Percentiles rank a stretch among this genome's conserved stretches.
phyloP scores from a whole-genome alignment of 2,113 vertebrate genomes.

The Hippocampus abdominalis region DNA sequence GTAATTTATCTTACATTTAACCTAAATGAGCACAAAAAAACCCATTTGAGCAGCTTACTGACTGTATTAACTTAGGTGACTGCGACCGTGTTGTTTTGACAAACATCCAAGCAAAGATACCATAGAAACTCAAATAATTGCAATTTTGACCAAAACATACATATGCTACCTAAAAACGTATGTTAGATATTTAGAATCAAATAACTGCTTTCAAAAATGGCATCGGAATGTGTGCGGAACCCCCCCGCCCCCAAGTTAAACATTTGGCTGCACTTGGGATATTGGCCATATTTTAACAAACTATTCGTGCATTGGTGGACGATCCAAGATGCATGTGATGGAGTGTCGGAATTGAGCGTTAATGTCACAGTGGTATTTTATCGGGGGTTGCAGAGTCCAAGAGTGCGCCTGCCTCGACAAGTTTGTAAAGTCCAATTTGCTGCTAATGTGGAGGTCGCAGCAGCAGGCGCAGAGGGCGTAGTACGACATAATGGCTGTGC shows the following conservation, averaged over 20 bases:
- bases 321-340: constrained; percentile 37
- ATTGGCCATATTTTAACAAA: constrained; percentile 56
- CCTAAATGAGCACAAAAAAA: background rate
- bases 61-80: background rate
- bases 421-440: constrained; percentile 93
- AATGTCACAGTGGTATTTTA: constrained; percentile 1
- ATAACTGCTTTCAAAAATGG: background rate
- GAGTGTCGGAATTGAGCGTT: constrained; percentile 21
- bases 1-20: background rate
- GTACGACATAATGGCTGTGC: constrained; percentile 97
- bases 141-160: background rate
- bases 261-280: constrained; percentile 21
- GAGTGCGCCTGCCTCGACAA: constrained; percentile 67
- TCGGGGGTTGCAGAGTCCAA: constrained; percentile 28
- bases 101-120: background rate
- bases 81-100: background rate
- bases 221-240: background rate
- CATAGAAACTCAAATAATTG: background rate
- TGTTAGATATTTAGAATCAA: background rate
- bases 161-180: background rate
- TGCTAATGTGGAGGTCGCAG: constrained; percentile 91
- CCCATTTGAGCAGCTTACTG: background rate
- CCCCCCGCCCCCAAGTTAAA: background rate
- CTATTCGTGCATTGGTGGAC: constrained; percentile 36
- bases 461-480: constrained; percentile 90